A percentile compares a stretch with the other conserved stretches of the same genome.
phyloP scores from a whole-genome alignment of 23 tunicate genomes.

The Trididemnum nubilum region DNA sequence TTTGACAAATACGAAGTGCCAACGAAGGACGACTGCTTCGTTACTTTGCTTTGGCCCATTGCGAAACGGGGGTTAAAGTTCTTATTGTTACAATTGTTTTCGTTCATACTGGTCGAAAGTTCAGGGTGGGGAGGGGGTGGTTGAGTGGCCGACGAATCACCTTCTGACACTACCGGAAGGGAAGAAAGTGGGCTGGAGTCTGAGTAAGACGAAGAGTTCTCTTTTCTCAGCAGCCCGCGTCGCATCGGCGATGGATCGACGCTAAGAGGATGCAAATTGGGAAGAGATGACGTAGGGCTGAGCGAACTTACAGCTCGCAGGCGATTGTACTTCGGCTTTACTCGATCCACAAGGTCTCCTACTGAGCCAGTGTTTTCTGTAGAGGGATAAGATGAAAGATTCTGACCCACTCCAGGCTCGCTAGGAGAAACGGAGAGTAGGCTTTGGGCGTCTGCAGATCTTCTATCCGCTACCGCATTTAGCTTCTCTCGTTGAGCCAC shows the following conservation, averaged over 20 bases:
- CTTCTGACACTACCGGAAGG: neutral
- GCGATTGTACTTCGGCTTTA: neutral
- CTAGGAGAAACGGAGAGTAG: constrained; percentile 77
- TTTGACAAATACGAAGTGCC: constrained; percentile 9
- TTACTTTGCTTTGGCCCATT: neutral
- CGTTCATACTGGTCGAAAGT: neutral
- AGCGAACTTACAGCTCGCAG: neutral
- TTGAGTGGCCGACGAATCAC: neutral
- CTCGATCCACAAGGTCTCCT: constrained; percentile 15
- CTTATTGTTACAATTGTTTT: neutral
- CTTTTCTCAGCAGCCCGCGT: neutral
- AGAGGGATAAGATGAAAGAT: constrained; percentile 6
- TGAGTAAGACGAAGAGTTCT: neutral
- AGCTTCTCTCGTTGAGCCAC: neutral
- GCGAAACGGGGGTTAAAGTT: neutral
- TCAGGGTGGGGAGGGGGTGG: neutral
- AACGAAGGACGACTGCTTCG: neutral
- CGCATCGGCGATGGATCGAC: neutral
- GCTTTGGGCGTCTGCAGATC: constrained; percentile 37
- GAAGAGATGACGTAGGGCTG: constrained; percentile 56
- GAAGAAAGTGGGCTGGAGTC: neutral
- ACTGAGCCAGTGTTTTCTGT: constrained; percentile 27
- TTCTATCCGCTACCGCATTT: constrained; percentile 16
- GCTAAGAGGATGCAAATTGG: constrained; percentile 35
- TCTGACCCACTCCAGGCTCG: constrained; percentile 52